phyloP scores from a whole-genome alignment of 2,113 vertebrate genomes.

The Eurypyga helias region DNA sequence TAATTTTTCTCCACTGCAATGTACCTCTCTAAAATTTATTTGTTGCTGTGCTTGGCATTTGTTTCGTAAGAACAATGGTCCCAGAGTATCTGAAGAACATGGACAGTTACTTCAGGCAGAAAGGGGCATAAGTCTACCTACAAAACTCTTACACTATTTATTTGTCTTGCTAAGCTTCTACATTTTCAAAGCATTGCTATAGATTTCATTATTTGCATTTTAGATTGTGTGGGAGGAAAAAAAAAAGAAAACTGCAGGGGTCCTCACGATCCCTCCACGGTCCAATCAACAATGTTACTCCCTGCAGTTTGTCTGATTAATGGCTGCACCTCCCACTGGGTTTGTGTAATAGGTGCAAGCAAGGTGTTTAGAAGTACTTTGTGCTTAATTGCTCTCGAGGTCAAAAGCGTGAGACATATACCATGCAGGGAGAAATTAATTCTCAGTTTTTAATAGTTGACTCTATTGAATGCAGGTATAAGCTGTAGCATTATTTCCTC shows the following conservation, averaged over 20 bases:
- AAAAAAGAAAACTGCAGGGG: conserved; percentile 4
- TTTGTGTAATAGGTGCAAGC: conserved; percentile 70
- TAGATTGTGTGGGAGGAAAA: conserved; percentile 49
- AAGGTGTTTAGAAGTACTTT: conserved; percentile 68
- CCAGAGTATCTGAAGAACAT: neutral
- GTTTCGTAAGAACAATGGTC: neutral
- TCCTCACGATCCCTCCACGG: conserved; percentile 48
- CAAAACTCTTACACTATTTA: neutral
- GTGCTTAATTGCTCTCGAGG: conserved; percentile 60
- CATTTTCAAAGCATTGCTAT: conserved; percentile 31
- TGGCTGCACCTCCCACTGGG: conserved; percentile 60
- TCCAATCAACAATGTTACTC: conserved; percentile 72
- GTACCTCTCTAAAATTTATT: neutral
- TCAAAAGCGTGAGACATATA: conserved; percentile 47
- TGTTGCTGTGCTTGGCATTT: neutral
- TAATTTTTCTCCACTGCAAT: neutral
- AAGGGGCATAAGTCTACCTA: neutral
- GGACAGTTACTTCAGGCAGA: neutral
- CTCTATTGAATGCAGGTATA: conserved; percentile 2
- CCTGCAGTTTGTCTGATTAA: conserved; percentile 72
- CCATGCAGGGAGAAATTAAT: conserved; percentile 34
- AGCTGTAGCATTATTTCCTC: conserved; percentile 2
- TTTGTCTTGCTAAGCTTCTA: neutral
- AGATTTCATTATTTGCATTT: conserved; percentile 64
- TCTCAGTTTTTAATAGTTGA: conserved; percentile 49